phyloP scores from a whole-genome alignment of 2,797 vertebrate genomes.

The Hippocampus kuda region DNA sequence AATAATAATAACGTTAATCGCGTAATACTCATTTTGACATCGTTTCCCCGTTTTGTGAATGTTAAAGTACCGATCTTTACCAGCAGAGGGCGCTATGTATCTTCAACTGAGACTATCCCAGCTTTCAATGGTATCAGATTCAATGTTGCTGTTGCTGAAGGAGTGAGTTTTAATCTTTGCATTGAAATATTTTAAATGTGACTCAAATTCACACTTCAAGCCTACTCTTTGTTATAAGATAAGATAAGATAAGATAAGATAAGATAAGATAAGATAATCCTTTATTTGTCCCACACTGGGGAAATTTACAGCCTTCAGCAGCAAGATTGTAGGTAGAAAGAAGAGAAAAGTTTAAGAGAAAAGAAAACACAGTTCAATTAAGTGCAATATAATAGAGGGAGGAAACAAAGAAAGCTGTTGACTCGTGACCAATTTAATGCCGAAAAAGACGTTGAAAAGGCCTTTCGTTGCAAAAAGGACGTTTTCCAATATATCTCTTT shows the following conservation, averaged over 20 bases:
- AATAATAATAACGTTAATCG: too few relatives aligned
- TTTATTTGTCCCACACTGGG: too few relatives aligned
- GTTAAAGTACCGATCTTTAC: neutral
- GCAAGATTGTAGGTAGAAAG: too few relatives aligned
- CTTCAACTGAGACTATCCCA: slow-evolving; percentile 11
- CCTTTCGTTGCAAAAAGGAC: neutral
- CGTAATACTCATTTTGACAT: neutral
- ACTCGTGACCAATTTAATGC: neutral
- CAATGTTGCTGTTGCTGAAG: neutral
- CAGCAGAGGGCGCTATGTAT: slow-evolving; percentile 46
- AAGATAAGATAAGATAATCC: too few relatives aligned
- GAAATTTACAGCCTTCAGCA: too few relatives aligned
- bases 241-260: too few relatives aligned
- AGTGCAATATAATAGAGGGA: too few relatives aligned
- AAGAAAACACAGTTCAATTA: too few relatives aligned
- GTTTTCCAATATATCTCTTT: neutral
- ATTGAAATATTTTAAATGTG: neutral
- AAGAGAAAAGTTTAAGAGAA: too few relatives aligned
- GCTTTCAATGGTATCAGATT: neutral
- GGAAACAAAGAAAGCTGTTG: neutral
- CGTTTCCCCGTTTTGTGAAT: neutral
- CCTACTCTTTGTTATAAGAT: too few relatives aligned
- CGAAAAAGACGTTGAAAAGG: neutral
- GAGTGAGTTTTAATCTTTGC: neutral
- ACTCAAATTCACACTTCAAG: neutral